A percentile compares a stretch with the other conserved stretches of the same genome.
Conservation (phyloP, 2,797 vertebrate genomes). For the Trachurus trachurus region DNA sequence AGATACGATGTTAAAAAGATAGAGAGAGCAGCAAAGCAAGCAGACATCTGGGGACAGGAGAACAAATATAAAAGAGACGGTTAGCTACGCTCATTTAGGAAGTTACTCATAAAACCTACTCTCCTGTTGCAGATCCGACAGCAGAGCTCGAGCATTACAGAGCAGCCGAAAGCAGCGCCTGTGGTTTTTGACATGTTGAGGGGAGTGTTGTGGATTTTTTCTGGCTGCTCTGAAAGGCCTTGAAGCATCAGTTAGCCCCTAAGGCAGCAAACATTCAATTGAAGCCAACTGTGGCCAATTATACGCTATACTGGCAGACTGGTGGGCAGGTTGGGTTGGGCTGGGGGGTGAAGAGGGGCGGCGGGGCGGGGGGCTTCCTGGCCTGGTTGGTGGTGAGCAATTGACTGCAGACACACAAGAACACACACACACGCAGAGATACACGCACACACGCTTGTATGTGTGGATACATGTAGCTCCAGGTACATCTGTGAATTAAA, state of each 20-base stretch:
- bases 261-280: constrained; percentile 73
- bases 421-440: constrained; percentile 6
- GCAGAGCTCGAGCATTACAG: constrained; percentile 29
- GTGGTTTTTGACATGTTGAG: constrained; percentile 65
- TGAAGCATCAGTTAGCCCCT: constrained; percentile 70
- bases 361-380: constrained; percentile 29
- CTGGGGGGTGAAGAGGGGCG: constrained; percentile 10
- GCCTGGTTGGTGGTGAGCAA: constrained; percentile 43
- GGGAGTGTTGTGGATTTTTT: constrained; percentile 54
- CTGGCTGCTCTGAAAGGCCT: constrained; percentile 65
- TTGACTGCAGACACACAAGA: constrained; percentile 26
- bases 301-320: constrained; percentile 65
- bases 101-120: constrained; percentile 18
- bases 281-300: constrained; percentile 81
- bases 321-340: constrained; percentile 41
- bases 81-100: constrained; percentile 36
- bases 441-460: constrained; percentile 6
- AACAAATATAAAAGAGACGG: constrained; percentile 31
- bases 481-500: constrained; percentile 2
- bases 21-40: constrained; percentile 24
- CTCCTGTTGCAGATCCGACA: constrained; percentile 33
- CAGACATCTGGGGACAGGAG: constrained; percentile 10
- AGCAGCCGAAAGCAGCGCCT: constrained; percentile 31
- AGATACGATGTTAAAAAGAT: constrained; percentile 44
- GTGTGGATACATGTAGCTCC: constrained; percentile 5